These are phyloP conservation scores for Limnephilus auricula DNA, from an alignment of 2,888 invertebrate species.

Conservation along the genomic window DNA sequence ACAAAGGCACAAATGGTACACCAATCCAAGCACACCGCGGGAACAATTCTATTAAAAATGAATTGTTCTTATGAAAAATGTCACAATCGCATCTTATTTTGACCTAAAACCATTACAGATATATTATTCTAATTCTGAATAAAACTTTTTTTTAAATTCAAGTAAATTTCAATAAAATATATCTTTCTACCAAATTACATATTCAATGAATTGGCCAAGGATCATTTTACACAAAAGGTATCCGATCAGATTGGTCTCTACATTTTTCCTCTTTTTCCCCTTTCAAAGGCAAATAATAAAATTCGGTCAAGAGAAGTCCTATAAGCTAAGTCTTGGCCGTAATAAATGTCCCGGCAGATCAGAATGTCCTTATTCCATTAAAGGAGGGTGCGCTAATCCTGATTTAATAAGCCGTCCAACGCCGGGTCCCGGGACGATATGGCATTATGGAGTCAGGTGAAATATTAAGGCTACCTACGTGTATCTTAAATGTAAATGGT, in stretches of 20 bases:
- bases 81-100: no score
- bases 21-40: no score
- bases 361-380: slow-evolving; percentile 31
- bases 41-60: no score
- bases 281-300: slow-evolving; percentile 26
- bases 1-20: no score
- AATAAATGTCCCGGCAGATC: slow-evolving; percentile 34
- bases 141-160: background rate
- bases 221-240: slow-evolving; percentile 3
- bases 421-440: slow-evolving; percentile 36
- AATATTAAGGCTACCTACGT: background rate
- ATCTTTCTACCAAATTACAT: slow-evolving; percentile 10
- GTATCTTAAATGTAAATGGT: background rate
- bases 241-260: slow-evolving; percentile 14
- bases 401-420: slow-evolving; percentile 60
- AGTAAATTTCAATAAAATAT: background rate
- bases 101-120: no score
- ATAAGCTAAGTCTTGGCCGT: slow-evolving; percentile 23
- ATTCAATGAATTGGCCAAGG: background rate
- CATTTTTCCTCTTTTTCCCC: slow-evolving; percentile 25
- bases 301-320: slow-evolving; percentile 29
- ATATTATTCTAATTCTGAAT: background rate
- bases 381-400: slow-evolving; percentile 58
- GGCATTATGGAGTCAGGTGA: slow-evolving; percentile 8
- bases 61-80: background rate